A percentile compares a stretch with the other conserved stretches of the same genome.
Conservation (phyloP, 1,140 invertebrate species). For the Pogonus chalceus region DNA sequence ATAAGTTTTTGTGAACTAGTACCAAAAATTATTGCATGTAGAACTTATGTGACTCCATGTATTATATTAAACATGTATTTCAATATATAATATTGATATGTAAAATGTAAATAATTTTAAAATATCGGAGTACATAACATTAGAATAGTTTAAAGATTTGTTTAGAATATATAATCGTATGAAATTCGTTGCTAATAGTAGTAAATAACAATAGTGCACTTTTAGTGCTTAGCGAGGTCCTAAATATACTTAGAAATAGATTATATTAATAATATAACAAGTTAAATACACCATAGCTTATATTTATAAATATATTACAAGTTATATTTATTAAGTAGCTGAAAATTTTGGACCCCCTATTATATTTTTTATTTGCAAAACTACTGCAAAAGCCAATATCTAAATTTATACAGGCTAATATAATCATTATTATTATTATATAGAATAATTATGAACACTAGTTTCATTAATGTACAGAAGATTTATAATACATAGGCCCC, state of each 20-base stretch:
- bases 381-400: not conserved
- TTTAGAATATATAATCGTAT: not conserved
- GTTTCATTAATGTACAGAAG: not conserved
- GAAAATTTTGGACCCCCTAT: not conserved
- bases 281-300: not conserved
- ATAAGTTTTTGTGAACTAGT: not conserved
- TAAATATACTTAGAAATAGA: not conserved
- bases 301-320: not conserved
- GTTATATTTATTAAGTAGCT: not conserved
- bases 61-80: not conserved
- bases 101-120: not conserved
- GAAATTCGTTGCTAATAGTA: not conserved
- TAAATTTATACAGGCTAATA: not conserved
- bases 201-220: not conserved
- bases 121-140: not conserved
- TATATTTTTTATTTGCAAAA: not conserved
- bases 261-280: not conserved
- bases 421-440: not conserved
- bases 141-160: not conserved
- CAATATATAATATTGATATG: not conserved
- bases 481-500: not conserved
- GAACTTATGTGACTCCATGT: not conserved
- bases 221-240: not conserved
- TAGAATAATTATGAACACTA: not conserved
- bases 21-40: not conserved